Base-by-base conservation (phyloP, 1,140 invertebrate genomes). In the Goniozus legneri region DNA sequence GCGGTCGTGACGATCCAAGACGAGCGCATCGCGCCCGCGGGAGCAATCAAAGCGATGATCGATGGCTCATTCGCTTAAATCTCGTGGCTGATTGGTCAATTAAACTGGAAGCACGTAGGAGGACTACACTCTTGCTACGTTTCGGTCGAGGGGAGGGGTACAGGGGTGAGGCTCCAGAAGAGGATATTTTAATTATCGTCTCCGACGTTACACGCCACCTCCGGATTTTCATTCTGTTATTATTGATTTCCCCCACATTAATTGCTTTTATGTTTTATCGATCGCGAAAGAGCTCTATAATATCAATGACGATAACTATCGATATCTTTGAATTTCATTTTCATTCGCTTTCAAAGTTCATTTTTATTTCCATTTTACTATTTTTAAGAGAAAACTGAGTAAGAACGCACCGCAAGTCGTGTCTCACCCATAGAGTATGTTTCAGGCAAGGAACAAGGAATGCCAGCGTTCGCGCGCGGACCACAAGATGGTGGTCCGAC, bases 381-480 rank as follows among this genome's bases (percentile, higher is more conserved):
- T 22, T 36, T 56, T 44, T 22, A 50, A 47, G 35, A 60, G 52
- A 54, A 37, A 56, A 66, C 49, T 39, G 47, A 69, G 64, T 71
- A 65, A 73, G 72, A 73, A 71, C 69, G 67, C 65, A 69, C 53
- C 69, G 66, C 71, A 75, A 76, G 69, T 76, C 64, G 72, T 74
- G 71, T 69, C 72, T 76, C 67, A 77, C 75, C 70, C 62, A 65
- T 74, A 77, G 73, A 77, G 70, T 76, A 75, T 76, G 75, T 77
- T 82, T 81, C 84, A 83, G 89, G 90, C 65, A 90, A 89, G 80
- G 84, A 90, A 71, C 80, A 86, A 56, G 84, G 85, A 40, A 81
- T 88, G 71, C 84, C 86, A 47, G 78, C 84, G 33, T 89, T 88
- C 61, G 85, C 86, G 46, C 75, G 82, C 30, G 77, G 83, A 36